phyloP scores from a whole-genome alignment of 2,113 vertebrate genomes.

The Crotalus horridus region DNA sequence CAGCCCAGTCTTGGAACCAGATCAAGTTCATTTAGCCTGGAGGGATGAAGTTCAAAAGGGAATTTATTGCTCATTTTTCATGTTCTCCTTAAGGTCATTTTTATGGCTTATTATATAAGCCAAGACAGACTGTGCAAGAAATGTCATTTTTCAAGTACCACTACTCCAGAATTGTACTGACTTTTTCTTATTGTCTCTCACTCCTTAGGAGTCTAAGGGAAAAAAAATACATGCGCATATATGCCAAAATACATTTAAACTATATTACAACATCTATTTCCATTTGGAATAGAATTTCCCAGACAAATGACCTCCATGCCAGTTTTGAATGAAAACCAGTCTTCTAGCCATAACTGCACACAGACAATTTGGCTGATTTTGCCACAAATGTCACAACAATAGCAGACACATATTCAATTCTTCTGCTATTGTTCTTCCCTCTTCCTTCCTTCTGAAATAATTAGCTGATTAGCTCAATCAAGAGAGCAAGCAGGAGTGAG shows the following conservation, averaged over 20 bases:
- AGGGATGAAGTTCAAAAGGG: neutral
- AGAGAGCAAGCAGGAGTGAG: constrained; percentile 18
- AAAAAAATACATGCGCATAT: neutral
- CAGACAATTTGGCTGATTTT: neutral
- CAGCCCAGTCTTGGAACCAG: neutral
- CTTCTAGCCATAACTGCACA: constrained; percentile 14
- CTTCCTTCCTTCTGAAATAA: constrained; percentile 57
- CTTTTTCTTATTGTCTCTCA: neutral
- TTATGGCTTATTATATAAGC: neutral
- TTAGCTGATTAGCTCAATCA: constrained; percentile 44
- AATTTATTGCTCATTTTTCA: neutral
- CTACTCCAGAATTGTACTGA: neutral
- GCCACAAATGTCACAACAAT: neutral
- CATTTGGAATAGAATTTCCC: constrained; percentile 20
- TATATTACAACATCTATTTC: neutral
- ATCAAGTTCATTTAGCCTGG: neutral
- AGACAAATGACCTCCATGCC: neutral
- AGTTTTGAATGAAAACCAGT: constrained; percentile 27
- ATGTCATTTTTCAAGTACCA: neutral
- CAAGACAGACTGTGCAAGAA: neutral
- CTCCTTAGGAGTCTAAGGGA: neutral
- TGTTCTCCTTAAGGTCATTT: neutral
- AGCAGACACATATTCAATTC: neutral
- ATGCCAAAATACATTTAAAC: constrained; percentile 23
- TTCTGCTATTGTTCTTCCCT: constrained; percentile 15